Base-by-base conservation (phyloP, 2,888 invertebrate genomes). In the Eilema griseolum region DNA sequence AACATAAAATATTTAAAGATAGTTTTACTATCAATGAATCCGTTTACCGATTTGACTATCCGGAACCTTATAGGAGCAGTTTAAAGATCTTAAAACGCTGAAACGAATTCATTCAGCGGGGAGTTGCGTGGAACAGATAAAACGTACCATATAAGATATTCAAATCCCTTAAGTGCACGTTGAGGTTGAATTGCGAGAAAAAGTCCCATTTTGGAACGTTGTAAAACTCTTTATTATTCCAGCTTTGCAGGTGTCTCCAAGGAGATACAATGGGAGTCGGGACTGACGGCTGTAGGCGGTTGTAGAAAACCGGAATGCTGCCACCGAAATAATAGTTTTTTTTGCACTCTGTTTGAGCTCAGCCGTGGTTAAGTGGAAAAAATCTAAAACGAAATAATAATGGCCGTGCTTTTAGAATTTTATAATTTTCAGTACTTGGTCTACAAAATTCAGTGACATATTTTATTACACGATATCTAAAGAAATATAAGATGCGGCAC, bases 101-200 rank as follows among this genome's bases (percentile, higher is more conserved):
- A 84, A 85, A 89, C 86, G 89, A 88, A 90, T 91, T 88, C 89
- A 86, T 88, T 87, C 89, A 83, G 75, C 78, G 79, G 86, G 83
- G 90, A 89, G 88, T 90, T 90, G 88, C 89, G 89, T 89, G 85
- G 89, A 88, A 91, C 89, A 92, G 91, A 93, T 93, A 94, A 94
- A 93, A 90, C 92, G 92, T 86, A 85, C 89, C 90, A 89, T 90
- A 91, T 95, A 94, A 94, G 94, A 93, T 94, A 95, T 95, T 95
- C 94, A 95, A 94, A 94, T 94, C 95, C 95, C 95, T 93, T 94
- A 95, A 95, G 95, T 95, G 94, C 93, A 93, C 94, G 92, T 85
- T 91, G 95, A 91, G 95, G 95, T 94, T 93, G 93, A 92, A 92
- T 92, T 92, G 94, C 92, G 94, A 89, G 94, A 94, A 94, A 95